Conservation (phyloP, 1,140 invertebrate species). For the Paracyclopina nana region DNA sequence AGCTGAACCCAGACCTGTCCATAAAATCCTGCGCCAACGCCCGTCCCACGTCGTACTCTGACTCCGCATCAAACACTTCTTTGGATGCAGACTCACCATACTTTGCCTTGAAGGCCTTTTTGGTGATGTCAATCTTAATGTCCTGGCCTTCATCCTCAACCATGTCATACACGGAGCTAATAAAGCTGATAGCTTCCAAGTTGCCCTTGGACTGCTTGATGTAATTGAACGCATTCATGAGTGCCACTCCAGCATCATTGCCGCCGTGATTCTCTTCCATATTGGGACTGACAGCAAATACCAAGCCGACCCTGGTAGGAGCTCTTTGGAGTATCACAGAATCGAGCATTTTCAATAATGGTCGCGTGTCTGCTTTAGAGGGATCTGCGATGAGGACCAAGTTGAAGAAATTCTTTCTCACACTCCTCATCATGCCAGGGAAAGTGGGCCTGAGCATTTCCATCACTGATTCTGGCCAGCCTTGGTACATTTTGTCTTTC, state of each 20-base stretch:
- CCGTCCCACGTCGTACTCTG: conserved; percentile 73
- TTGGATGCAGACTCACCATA: conserved; percentile 43
- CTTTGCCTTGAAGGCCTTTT: conserved; percentile 44
- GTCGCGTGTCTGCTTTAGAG: conserved; percentile 29
- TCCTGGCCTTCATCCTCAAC: conserved; percentile 17
- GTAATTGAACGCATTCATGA: conserved; percentile 81
- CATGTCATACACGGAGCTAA: conserved; percentile 44
- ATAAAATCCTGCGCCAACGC: conserved; percentile 64
- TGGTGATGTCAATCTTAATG: conserved; percentile 36
- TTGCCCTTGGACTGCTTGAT: conserved; percentile 46
- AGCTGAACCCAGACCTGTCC: conserved; percentile 53
- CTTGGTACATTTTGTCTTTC: conserved; percentile 57
- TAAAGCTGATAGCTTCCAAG: conserved; percentile 46
- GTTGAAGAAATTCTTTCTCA: conserved; percentile 87
- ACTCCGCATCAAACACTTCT: conserved; percentile 65
- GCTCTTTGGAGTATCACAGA: conserved; percentile 77
- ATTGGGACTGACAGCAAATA: conserved; percentile 51
- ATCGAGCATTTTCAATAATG: conserved; percentile 65
- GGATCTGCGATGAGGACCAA: conserved; percentile 36
- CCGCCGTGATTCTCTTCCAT: conserved; percentile 36
- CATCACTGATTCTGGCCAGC: conserved; percentile 68
- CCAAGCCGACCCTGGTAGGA: conserved; percentile 67
- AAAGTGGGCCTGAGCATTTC: conserved; percentile 85
- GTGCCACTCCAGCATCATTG: conserved; percentile 53
- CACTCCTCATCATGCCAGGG: conserved; percentile 81